Conservation (phyloP, 1,140 invertebrate species). For the Liolophura sinensis region DNA sequence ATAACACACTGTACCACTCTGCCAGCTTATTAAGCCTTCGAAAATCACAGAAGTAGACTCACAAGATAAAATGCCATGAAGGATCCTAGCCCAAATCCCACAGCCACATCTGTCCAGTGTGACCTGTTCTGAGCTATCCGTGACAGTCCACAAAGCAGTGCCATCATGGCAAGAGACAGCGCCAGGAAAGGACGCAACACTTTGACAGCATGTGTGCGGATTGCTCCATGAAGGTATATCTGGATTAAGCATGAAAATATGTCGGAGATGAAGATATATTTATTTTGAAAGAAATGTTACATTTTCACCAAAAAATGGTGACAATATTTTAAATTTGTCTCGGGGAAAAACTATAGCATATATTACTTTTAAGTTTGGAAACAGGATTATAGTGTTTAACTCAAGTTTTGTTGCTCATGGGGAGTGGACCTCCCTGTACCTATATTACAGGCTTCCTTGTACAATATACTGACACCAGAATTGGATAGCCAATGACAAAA, state of each 20-base stretch:
- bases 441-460: too few species aligned
- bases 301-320: not conserved
- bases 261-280: not conserved
- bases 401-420: too few species aligned
- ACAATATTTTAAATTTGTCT: too few species aligned
- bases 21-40: too few species aligned
- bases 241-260: constrained; percentile 14
- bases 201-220: constrained; percentile 34
- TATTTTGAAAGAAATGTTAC: not conserved
- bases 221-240: constrained; percentile 47
- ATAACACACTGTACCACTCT: too few species aligned
- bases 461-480: too few species aligned
- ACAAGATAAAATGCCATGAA: constrained; percentile 46
- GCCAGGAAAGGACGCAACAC: constrained; percentile 44
- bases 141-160: constrained; percentile 41
- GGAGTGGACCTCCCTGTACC: too few species aligned
- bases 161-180: constrained; percentile 37
- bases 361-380: not conserved
- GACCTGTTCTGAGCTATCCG: constrained; percentile 31
- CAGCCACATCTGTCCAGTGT: constrained; percentile 44
- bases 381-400: too few species aligned
- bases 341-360: too few species aligned
- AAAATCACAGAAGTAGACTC: constrained; percentile 2
- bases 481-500: too few species aligned
- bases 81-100: constrained; percentile 36